These are phyloP conservation scores for Condylura cristata DNA, from an alignment of 2,113 vertebrate genomes.

Conservation along the genomic window DNA sequence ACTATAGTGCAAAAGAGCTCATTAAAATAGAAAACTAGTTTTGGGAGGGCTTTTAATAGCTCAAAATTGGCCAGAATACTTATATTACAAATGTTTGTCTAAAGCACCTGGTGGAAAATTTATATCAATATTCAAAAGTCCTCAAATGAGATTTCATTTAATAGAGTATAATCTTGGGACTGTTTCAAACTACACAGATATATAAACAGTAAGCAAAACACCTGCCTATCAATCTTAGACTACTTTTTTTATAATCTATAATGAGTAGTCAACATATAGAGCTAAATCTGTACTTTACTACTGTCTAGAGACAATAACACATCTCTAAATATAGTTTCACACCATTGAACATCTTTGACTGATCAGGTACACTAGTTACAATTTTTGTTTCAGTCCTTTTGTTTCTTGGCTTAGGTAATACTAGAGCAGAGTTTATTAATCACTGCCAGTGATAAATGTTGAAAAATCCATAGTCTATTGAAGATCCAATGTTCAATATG, in stretches of 20 bases:
- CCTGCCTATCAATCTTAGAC: neutral
- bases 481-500: neutral
- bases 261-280: neutral
- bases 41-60: conserved; percentile 56
- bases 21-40: conserved; percentile 64
- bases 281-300: neutral
- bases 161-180: neutral
- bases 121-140: conserved; percentile 22
- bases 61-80: conserved; percentile 9
- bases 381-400: neutral
- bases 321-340: neutral
- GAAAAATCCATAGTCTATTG: neutral
- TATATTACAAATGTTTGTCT: conserved; percentile 7
- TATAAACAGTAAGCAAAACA: neutral
- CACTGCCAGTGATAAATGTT: neutral
- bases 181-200: neutral
- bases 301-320: neutral
- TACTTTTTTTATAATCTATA: neutral
- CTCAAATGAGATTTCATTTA: conserved; percentile 32
- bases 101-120: conserved; percentile 30
- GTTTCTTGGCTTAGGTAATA: neutral
- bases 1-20: conserved; percentile 51
- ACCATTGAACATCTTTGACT: neutral
- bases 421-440: conserved; percentile 18
- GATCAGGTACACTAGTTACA: neutral